Evolutionary conservation across 2,888 invertebrate species (phyloP).

Genomic region (Patella depressa): DNA sequence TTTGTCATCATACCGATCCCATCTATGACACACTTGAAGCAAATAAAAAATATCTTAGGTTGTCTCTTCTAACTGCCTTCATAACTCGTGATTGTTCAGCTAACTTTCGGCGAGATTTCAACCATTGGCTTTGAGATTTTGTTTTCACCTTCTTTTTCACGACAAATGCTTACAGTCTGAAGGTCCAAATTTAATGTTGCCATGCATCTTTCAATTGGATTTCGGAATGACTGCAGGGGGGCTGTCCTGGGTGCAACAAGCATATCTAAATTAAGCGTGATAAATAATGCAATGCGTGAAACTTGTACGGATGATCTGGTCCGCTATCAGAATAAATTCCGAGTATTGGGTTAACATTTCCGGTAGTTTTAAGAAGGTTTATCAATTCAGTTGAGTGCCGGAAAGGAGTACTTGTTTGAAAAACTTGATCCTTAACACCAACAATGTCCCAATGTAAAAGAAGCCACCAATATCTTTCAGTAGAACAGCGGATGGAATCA

Average conservation of each 20-base stretch:
- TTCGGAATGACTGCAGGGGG: conserved; percentile 19
- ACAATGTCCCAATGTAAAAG: conserved; percentile 26
- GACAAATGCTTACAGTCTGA: conserved; percentile 18
- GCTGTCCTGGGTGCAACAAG: conserved; percentile 28
- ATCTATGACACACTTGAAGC: too few relatives aligned
- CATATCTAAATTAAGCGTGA: conserved; percentile 19
- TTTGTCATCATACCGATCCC: too few relatives aligned
- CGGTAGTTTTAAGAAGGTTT: background rate
- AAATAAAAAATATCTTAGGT: too few relatives aligned
- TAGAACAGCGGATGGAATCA: conserved; percentile 21
- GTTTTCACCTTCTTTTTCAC: conserved; percentile 20
- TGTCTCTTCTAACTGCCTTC: too few relatives aligned
- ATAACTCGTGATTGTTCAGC: background rate
- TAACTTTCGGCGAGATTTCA: background rate
- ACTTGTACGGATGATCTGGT: conserved; percentile 26
- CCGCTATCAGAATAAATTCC: conserved; percentile 29
- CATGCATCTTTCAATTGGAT: conserved; percentile 24
- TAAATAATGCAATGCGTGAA: conserved; percentile 16
- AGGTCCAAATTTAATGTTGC: conserved; percentile 18
- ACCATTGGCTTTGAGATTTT: conserved; percentile 4
- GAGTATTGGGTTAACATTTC: conserved; percentile 19
- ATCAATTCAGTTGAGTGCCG: conserved; percentile 24
- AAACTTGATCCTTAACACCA: conserved; percentile 28
- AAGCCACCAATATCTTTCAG: conserved; percentile 10
- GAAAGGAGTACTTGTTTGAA: conserved; percentile 22